Evolutionary conservation across 2,113 vertebrate genomes (phyloP), one percentile per base, ranked within the genome.

Genomic region (Grus americana): DNA sequence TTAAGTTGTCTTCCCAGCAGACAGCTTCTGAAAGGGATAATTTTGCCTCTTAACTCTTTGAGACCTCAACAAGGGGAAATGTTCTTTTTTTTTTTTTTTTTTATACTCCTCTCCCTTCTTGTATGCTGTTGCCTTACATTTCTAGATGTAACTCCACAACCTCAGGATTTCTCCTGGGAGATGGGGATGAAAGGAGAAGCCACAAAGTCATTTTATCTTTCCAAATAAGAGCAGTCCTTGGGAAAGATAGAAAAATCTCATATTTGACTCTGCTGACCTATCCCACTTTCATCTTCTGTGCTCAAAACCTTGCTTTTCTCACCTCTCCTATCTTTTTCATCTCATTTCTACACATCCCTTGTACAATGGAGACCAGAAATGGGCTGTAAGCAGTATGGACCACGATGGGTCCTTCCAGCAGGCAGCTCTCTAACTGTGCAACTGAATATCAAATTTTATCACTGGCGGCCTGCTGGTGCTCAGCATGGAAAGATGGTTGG

Each of bases 1-100:
- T 82, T 92, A 92, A 90, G 80, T 91, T 83, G 84, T 84, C 94
- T 97, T 97, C 93, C 86, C 92, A 94, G 88, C 84, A 97, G 91
- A 88, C 62, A 91, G 5, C 67, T 94, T 95, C 67, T 84, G 40
- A 90, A 91, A 90, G 36, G 29, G 57, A 40, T 74, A 58, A 62
- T 95, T 95, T 81, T 88, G 19, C 50, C n/a, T 95, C 54, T 95
- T 96, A 95, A 96, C 89, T 95, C 93, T 90, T 86, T 52, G 47
- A 93, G 57, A 49, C 21, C 23, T 89, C 76, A 46, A 15, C 34
- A 86, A 91, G 34, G 90, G 50, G 59, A 86, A 84, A 10, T 36
- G 4, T 26, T 79, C 4, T 9, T n/a, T 63, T 36, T 49, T 26
- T 27, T 19, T 67, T 18, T 15, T 3, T 52, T 30, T 23, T 15